Evolutionary conservation across 2,797 vertebrate species (phyloP).

Genomic region (Danio tinwini): DNA sequence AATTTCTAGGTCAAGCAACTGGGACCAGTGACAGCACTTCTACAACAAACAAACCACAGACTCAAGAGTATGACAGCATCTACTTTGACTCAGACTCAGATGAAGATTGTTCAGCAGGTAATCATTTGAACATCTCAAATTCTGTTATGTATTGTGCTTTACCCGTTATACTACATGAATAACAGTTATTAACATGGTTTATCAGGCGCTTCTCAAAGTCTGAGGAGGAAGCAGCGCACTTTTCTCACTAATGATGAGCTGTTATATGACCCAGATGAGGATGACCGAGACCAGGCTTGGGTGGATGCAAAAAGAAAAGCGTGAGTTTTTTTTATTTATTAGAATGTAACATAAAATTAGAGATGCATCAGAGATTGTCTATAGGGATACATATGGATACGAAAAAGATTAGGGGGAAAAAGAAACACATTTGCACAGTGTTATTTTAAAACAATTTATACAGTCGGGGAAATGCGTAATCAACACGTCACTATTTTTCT

Average conservation of each 20-base stretch:
- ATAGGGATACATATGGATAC: too few species aligned
- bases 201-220: constrained; percentile 71
- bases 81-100: constrained; percentile 95
- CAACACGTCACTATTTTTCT: too few species aligned
- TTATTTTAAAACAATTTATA: too few species aligned
- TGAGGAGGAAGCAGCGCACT: constrained; percentile 72
- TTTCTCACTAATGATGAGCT: constrained; percentile 92
- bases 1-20: constrained; percentile 68
- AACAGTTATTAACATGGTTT: not conserved
- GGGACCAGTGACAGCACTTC: constrained; percentile 57
- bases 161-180: not conserved
- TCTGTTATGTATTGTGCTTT: not conserved
- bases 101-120: constrained; percentile 78
- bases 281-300: constrained; percentile 93
- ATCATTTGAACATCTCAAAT: constrained; percentile 37
- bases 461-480: too few species aligned
- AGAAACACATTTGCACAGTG: too few species aligned
- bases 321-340: constrained; percentile 70
- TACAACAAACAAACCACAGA: constrained; percentile 43
- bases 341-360: not conserved
- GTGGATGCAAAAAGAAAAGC: constrained; percentile 85
- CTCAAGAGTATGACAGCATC: constrained; percentile 84
- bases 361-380: not conserved
- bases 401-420: too few species aligned
- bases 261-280: constrained; percentile 93